These are phyloP conservation scores for Mionectes olivaceus DNA, from an alignment of 2,797 vertebrate species.

Conservation along the genomic window DNA sequence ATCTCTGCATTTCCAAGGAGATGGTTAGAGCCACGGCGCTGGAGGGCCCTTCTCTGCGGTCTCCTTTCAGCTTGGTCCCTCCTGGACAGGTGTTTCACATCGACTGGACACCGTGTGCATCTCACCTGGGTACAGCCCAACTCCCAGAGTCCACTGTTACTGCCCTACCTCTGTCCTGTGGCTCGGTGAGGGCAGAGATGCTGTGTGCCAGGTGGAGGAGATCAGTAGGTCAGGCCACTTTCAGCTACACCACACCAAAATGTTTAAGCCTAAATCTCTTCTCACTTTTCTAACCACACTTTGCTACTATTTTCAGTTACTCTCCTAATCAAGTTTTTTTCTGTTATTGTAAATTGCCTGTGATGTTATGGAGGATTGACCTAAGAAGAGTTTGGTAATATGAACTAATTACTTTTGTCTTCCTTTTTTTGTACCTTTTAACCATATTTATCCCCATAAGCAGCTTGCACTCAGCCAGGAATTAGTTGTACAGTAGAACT, in stretches of 20 bases:
- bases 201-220: background rate
- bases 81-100: accelerated
- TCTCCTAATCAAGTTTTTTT: background rate
- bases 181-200: accelerated
- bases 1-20: constrained; percentile 6
- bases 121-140: background rate
- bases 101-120: accelerated
- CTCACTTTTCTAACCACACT: background rate
- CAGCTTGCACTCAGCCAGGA: background rate
- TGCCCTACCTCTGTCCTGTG: accelerated
- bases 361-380: background rate
- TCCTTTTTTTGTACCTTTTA: background rate
- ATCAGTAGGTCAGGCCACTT: background rate
- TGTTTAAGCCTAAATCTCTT: background rate
- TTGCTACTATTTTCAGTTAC: background rate
- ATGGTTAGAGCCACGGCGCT: background rate
- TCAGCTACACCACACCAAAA: background rate
- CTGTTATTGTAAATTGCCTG: background rate
- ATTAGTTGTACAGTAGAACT: background rate
- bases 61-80: background rate
- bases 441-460: background rate
- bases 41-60: background rate
- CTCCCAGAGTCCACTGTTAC: accelerated
- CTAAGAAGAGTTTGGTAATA: background rate
- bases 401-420: background rate